Evolutionary conservation across 2,888 invertebrate genomes (phyloP).

Genomic region (Chymomyza procnemis): DNA sequence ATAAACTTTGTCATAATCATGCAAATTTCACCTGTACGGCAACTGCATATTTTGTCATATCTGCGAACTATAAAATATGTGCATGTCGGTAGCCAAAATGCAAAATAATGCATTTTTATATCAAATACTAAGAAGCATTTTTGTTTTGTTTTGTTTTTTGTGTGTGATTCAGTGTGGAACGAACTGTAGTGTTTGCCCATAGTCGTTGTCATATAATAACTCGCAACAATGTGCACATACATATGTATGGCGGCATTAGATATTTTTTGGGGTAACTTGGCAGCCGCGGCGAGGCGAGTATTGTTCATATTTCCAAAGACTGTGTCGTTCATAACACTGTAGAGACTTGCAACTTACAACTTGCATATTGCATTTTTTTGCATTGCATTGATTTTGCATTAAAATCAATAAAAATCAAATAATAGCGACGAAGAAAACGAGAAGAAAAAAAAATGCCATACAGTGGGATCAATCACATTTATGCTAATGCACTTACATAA

Average conservation of each 20-base stretch:
- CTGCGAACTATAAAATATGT: conserved; percentile 66
- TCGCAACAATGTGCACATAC: conserved; percentile 36
- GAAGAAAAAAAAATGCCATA: neutral
- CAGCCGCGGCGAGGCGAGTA: neutral
- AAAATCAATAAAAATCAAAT: conserved; percentile 69
- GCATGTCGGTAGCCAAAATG: conserved; percentile 57
- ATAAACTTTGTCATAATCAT: conserved; percentile 64
- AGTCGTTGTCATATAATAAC: conserved; percentile 35
- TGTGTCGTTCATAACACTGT: conserved; percentile 59
- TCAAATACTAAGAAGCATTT: neutral
- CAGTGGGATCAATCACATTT: conserved; percentile 68
- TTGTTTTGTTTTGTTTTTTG: no score
- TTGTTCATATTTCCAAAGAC: conserved; percentile 9
- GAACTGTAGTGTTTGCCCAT: neutral
- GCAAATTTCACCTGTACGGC: conserved; percentile 65
- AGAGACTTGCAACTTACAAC: conserved; percentile 41
- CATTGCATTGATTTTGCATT: conserved; percentile 54
- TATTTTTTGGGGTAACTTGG: neutral
- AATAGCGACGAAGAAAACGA: conserved; percentile 51
- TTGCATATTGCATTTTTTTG: conserved; percentile 59
- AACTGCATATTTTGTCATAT: conserved; percentile 68
- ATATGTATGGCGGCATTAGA: neutral
- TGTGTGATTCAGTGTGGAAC: no score
- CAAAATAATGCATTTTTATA: conserved; percentile 1
- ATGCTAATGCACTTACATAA: conserved; percentile 70